Base-by-base conservation (phyloP, 2,797 vertebrate species). In the Platalea minor region DNA sequence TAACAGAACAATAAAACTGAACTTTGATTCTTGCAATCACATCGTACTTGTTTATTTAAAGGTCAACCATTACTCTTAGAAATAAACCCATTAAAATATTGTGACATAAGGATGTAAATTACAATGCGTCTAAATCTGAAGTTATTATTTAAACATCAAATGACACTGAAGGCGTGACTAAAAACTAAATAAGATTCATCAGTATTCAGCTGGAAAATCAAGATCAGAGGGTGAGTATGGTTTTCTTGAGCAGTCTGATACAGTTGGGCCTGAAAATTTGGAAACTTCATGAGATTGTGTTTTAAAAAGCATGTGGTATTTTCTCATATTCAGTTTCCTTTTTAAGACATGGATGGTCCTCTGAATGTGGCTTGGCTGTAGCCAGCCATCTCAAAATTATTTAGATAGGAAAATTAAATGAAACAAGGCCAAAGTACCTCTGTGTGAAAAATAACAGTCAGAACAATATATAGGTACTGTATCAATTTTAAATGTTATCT, bases 61-160 rank as follows among this genome's bases (percentile, higher is more conserved):
- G 87, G 84, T 92, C 92, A 89, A 9, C 31, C 54, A 85, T 74
- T 92, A 84, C 50, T 92, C 41, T 84, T 54, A 79, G 73, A 90
- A 88, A 92, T 78, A 94, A 92, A 85, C 35, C 24, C n/a, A 85
- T 91, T 96, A 92, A 73, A 93, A 70, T 83, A 13, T 82, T 85
- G 75, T 87, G 72, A 88, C 76, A 86, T 70, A 80, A 73, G 28
- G 10, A 73, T 56, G 70, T 64, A 94, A 94, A 96, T 88, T 83
- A 33, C 63, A 85, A 73, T 46, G 20, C 0, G 0, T 74, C 21
- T 79, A 70, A 94, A 87, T 88, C 48, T 74, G 75, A 89, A 85
- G 39, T 94, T 91, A 68, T 77, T 95, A 83, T 73, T 77, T 64
- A 85, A 79, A 68, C 45, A 59, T 65, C 29, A 78, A 95, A 46